Base-by-base conservation (phyloP, 2,888 invertebrate species). In the Amiota minor region DNA sequence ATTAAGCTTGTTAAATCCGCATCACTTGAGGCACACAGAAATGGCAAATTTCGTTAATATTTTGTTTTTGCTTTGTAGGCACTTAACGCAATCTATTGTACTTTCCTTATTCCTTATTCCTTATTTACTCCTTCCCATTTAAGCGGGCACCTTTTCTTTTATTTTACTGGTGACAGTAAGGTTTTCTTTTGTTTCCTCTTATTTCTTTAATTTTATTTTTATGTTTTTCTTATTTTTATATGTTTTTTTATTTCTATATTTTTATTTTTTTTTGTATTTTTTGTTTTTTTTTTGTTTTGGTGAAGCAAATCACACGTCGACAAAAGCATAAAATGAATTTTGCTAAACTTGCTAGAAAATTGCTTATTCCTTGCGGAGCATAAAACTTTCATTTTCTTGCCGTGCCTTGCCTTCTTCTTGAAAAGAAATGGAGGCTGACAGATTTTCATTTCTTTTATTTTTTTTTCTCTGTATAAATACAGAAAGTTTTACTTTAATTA, bases 401-500 rank as follows among this genome's bases (percentile, higher is more conserved):
- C 16, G n/a, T 35, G 35, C 35, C 35, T 35, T 35, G 35, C 35
- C 35, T 35, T 35, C 6, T 35, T 35, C 35, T 35, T 35, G 6
- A 35, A 35, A 35, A 35, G 35, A 35, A 35, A 35, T 6, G 6
- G 35, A 35, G 35, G 35, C 35, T 35, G 35, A 35, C 35, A 35
- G 35, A 35, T 35, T 35, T 35, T 35, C 35, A 9, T 50, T 50
- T 50, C 4, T 50, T 50, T 50, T n/a, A 50, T 50, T 50, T 50
- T 50, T 50, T 50, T 59, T 59, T 59, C 18, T 18, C 18, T 56
- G n/a, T 56, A 56, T 16, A 18, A 18, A 50, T 23, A 16, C 47
- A 67, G 20, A 50, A 67, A 67, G 61, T 76, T 75, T 71, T 45
- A 70, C 80, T 82, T 81, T 81, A 81, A 81, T 81, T 81, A n/a